Percentiles rank a stretch among this genome's conserved stretches.
Evolutionary conservation across 1,140 invertebrate species (phyloP).

Genomic region (Lysiphlebus fabarum): DNA sequence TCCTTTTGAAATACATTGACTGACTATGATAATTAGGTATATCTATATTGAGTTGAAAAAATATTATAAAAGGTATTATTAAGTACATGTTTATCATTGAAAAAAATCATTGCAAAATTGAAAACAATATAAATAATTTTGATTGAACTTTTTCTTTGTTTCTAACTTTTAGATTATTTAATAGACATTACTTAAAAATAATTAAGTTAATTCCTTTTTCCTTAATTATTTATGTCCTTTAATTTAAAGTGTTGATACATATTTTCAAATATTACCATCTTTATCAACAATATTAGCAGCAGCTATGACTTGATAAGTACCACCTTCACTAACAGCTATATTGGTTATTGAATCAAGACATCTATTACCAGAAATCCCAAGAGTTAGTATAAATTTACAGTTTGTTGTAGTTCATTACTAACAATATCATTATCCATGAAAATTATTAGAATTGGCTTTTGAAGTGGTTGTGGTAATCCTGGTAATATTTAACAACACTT

Average conservation of each 20-base stretch:
- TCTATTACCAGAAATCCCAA: constrained; percentile 34
- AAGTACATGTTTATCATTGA: too few relatives aligned
- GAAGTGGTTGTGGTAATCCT: constrained; percentile 77
- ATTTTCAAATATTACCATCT: constrained; percentile 70
- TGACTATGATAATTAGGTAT: too few relatives aligned
- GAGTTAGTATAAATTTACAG: constrained; percentile 71
- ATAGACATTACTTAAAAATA: neutral
- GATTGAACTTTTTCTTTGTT: too few relatives aligned
- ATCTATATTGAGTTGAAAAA: too few relatives aligned
- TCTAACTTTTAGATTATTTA: too few relatives aligned
- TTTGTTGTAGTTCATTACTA: constrained; percentile 60
- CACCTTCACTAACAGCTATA: constrained; percentile 47
- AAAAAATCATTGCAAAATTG: too few relatives aligned
- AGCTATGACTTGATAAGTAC: constrained; percentile 56
- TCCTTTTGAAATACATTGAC: too few relatives aligned
- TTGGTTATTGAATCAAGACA: constrained; percentile 19
- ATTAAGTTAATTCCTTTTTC: constrained; percentile 41
- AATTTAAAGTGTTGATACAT: constrained; percentile 66
- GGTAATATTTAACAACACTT: constrained; percentile 77
- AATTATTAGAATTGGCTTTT: constrained; percentile 64
- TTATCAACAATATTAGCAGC: constrained; percentile 73
- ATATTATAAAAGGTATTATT: too few relatives aligned
- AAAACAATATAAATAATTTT: too few relatives aligned
- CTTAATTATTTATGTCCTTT: constrained; percentile 68
- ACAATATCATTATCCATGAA: constrained; percentile 46